These are phyloP conservation scores for Triplophysa dalaica DNA, from an alignment of 2,113 vertebrate genomes.

Conservation along the genomic window DNA sequence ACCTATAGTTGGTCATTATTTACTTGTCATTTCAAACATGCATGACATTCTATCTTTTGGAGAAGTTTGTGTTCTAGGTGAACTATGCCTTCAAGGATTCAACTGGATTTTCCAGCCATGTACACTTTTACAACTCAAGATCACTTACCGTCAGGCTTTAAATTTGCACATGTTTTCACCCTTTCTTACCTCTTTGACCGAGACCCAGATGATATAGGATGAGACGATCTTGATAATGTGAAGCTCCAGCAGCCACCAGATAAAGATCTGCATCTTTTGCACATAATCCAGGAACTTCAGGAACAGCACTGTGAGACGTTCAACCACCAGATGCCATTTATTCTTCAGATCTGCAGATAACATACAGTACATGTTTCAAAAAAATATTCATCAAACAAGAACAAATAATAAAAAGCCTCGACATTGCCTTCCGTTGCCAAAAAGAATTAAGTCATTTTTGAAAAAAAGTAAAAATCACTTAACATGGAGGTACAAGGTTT, in stretches of 20 bases:
- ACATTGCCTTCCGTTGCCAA: no score
- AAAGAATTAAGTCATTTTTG: no score
- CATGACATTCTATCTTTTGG: no score
- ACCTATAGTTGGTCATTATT: not conserved
- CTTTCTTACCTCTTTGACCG: constrained; percentile 84
- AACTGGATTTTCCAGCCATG: not conserved
- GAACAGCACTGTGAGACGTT: constrained; percentile 94
- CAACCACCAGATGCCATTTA: constrained; percentile 96
- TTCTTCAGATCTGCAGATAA: constrained; percentile 82
- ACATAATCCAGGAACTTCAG: constrained; percentile 95
- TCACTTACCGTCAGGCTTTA: not conserved
- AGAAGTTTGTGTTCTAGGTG: no score
- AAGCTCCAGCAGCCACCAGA: constrained; percentile 97
- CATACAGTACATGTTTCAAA: not conserved
- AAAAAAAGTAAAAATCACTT: no score
- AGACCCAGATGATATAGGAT: constrained; percentile 91
- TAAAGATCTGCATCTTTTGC: constrained; percentile 92
- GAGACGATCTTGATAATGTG: constrained; percentile 97
- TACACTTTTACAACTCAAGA: not conserved
- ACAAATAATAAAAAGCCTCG: no score
- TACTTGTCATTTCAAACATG: no score
- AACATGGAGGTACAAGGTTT: no score
- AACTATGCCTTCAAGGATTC: not conserved
- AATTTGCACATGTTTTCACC: not conserved
- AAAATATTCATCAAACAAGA: not conserved